A percentile compares a stretch with the other conserved stretches of the same genome.
These are phyloP conservation scores for Conops quadrifasciatus DNA, from an alignment of 2,888 invertebrate genomes.

Conservation along the genomic window DNA sequence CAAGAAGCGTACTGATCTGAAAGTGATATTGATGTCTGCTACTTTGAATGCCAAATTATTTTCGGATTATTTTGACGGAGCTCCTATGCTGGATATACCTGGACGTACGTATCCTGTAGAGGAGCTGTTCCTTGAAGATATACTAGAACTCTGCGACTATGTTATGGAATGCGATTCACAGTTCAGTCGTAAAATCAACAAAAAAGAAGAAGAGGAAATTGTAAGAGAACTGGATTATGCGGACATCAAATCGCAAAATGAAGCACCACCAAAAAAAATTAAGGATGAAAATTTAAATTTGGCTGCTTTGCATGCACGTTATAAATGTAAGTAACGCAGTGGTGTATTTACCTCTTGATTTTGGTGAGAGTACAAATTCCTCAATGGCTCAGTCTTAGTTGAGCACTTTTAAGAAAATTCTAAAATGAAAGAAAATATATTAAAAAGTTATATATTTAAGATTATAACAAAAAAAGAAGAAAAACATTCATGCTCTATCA, in stretches of 20 bases:
- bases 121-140: constrained; percentile 83
- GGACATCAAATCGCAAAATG: constrained; percentile 69
- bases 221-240: constrained; percentile 74
- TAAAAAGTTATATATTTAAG: constrained; percentile 7
- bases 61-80: constrained; percentile 79
- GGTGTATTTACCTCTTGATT: background rate
- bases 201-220: constrained; percentile 70
- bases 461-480: too few relatives aligned
- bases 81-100: constrained; percentile 83
- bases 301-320: constrained; percentile 74
- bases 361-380: background rate
- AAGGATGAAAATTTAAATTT: constrained; percentile 78
- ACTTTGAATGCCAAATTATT: constrained; percentile 88
- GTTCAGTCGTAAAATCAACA: constrained; percentile 70
- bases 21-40: constrained; percentile 92
- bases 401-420: too few relatives aligned
- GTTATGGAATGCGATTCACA: constrained; percentile 71
- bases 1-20: constrained; percentile 76
- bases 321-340: constrained; percentile 66
- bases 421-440: too few relatives aligned
- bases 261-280: constrained; percentile 70
- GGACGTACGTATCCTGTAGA: constrained; percentile 86
- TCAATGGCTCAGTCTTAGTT: background rate
- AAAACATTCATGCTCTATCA: too few relatives aligned
- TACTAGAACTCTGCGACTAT: constrained; percentile 73